phyloP scores from a whole-genome alignment of 2,113 vertebrate genomes.

The Dipodomys ordii region DNA sequence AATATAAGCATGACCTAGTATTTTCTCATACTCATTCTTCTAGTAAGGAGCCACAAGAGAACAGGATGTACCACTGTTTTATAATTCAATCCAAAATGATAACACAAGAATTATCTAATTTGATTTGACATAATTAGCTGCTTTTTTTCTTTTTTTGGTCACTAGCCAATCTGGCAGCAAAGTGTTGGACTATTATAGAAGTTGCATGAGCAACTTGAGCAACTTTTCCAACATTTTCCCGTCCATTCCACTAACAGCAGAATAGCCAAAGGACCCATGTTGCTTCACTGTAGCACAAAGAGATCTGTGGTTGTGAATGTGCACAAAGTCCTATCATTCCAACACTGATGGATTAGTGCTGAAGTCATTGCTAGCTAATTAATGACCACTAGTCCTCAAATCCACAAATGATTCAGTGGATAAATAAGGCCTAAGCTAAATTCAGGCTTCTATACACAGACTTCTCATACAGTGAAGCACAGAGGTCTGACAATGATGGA shows the following conservation, averaged over 20 bases:
- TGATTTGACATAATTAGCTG: conserved; percentile 31
- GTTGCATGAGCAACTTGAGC: background rate
- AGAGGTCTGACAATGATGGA: background rate
- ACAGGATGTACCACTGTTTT: conserved; percentile 36
- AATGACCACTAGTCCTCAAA: background rate
- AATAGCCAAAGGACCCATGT: conserved; percentile 25
- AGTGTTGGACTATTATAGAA: conserved; percentile 12
- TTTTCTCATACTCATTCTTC: conserved; percentile 25
- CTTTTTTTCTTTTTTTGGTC: background rate
- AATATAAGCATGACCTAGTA: background rate
- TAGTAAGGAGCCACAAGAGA: conserved; percentile 36
- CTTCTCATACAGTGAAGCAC: background rate
- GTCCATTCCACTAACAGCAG: conserved; percentile 35
- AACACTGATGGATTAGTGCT: conserved; percentile 43
- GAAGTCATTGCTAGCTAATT: conserved; percentile 54
- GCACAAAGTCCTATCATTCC: conserved; percentile 52
- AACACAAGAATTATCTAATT: conserved; percentile 56
- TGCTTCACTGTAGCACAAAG: background rate
- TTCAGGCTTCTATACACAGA: background rate
- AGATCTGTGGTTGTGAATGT: conserved; percentile 30
- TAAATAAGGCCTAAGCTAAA: conserved; percentile 12
- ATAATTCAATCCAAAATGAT: conserved; percentile 21
- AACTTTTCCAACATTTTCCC: conserved; percentile 42
- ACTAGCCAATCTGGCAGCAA: conserved; percentile 51
- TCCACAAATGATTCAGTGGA: conserved; percentile 18